Conservation (phyloP, 2,888 invertebrate genomes). For the Cremastinae sp. region DNA sequence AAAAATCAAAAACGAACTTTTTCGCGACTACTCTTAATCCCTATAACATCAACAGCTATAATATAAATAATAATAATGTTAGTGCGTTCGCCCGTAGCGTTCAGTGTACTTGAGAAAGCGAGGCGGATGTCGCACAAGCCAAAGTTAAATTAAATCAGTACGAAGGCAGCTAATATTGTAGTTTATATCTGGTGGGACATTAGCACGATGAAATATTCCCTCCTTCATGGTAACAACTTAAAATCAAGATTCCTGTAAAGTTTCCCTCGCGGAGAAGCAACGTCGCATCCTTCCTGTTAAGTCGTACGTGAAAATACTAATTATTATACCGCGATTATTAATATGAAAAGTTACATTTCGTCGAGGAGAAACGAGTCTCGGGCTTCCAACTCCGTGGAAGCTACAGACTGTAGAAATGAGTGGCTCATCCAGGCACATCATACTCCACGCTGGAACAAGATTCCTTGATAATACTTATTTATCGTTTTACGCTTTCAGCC, state of each 20-base stretch:
- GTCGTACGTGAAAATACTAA: constrained; percentile 80
- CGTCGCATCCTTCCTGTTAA: constrained; percentile 76
- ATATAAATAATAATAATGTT: constrained; percentile 48
- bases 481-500: no score
- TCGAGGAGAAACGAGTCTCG: constrained; percentile 59
- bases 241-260: constrained; percentile 77
- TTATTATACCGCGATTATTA: constrained; percentile 80
- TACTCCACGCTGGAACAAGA: no score
- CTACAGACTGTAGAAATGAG: no score
- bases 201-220: constrained; percentile 79
- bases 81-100: constrained; percentile 40
- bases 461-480: no score
- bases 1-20: no score
- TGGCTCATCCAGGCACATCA: no score
- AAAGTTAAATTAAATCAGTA: constrained; percentile 80
- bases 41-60: background rate
- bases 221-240: constrained; percentile 74
- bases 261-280: constrained; percentile 56
- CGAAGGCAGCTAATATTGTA: constrained; percentile 79
- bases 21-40: no score
- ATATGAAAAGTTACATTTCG: constrained; percentile 77
- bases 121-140: constrained; percentile 77
- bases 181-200: constrained; percentile 80
- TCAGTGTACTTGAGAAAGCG: constrained; percentile 64
- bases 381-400: no score